Evolutionary conservation across 2,113 vertebrate genomes (phyloP).

Genomic region (Sprattus sprattus): DNA sequence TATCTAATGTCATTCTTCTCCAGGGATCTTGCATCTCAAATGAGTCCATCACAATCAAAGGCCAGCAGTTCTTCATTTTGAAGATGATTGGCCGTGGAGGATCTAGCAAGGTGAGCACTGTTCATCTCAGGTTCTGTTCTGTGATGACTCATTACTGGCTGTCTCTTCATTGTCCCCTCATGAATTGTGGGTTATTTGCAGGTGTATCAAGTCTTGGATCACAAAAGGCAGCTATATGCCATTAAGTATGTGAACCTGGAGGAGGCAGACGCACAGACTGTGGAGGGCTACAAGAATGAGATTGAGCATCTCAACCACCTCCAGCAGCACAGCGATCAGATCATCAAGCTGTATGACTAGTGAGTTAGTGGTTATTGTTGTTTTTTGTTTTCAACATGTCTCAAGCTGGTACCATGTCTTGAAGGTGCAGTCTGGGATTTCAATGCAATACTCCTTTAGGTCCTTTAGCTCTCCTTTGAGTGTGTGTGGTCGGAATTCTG

Average conservation of each 20-base stretch:
- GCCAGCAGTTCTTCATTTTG: slow-evolving; percentile 84
- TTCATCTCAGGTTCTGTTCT: not conserved
- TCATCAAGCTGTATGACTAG: slow-evolving; percentile 94
- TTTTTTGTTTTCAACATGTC: not conserved
- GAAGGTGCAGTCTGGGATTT: no score
- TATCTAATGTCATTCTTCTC: slow-evolving; percentile 15
- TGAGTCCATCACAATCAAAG: slow-evolving; percentile 86
- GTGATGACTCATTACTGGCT: not conserved
- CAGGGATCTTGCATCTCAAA: slow-evolving; percentile 77
- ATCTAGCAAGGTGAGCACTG: slow-evolving; percentile 85
- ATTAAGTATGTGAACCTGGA: slow-evolving; percentile 91
- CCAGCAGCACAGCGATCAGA: slow-evolving; percentile 93
- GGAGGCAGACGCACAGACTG: slow-evolving; percentile 86
- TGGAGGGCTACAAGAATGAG: slow-evolving; percentile 95
- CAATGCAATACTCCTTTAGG: no score
- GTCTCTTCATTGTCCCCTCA: not conserved
- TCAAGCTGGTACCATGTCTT: not conserved
- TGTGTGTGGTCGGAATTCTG: no score
- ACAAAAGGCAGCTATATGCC: slow-evolving; percentile 89
- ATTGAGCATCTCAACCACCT: slow-evolving; percentile 91
- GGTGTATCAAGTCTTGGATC: slow-evolving; percentile 94
- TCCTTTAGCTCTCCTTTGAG: no score
- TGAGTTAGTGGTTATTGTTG: slow-evolving; percentile 66
- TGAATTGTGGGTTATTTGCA: slow-evolving; percentile 48
- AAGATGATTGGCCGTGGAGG: slow-evolving; percentile 95